Conservation (phyloP, 2,797 vertebrate species). For the Molossus molossus region DNA sequence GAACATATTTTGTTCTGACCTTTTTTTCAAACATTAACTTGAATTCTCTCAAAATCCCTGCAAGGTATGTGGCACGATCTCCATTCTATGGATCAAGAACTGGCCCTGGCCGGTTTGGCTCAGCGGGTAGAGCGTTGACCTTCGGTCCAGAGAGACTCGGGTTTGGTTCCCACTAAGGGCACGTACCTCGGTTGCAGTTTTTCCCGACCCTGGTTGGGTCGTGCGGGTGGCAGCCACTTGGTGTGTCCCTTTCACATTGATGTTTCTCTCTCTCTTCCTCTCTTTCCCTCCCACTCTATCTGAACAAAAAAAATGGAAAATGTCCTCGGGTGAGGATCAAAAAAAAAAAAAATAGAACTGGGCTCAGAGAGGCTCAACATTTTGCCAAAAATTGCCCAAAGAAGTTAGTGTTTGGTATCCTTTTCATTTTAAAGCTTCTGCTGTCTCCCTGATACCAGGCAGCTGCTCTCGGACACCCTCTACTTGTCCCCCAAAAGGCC, state of each 20-base stretch:
- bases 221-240: too few species aligned
- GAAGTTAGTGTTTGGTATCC: background rate
- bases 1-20: background rate
- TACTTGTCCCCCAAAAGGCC: background rate
- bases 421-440: background rate
- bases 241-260: too few species aligned
- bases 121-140: too few species aligned
- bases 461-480: background rate
- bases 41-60: background rate
- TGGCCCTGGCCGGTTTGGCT: background rate
- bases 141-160: too few species aligned
- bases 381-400: background rate
- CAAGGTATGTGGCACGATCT: background rate
- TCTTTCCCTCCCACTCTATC: too few species aligned
- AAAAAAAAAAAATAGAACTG: background rate
- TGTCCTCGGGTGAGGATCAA: too few species aligned
- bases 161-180: too few species aligned
- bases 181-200: too few species aligned
- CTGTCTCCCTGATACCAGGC: background rate
- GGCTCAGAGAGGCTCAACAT: background rate
- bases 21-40: conserved; percentile 2
- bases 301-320: too few species aligned
- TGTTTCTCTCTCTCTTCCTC: too few species aligned
- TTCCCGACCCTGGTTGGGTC: too few species aligned
- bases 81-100: background rate